Evolutionary conservation across 2,888 invertebrate species (phyloP).

Genomic region (Aspidiotus destructor): DNA sequence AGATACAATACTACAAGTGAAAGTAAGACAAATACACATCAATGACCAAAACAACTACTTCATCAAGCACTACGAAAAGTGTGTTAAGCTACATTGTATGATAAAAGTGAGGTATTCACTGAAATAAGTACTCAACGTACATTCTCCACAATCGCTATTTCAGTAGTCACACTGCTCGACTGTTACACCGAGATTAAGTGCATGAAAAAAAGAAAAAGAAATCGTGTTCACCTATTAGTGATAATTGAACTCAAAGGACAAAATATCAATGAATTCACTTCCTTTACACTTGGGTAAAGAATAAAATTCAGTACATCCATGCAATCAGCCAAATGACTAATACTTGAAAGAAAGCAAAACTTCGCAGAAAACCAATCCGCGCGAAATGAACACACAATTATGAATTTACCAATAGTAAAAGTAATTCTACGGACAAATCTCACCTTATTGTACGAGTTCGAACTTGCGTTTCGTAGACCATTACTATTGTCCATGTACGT

Average conservation of each 20-base stretch:
- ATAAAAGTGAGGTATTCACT: no score
- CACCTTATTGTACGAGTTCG: slow-evolving; percentile 36
- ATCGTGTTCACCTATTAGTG: not conserved
- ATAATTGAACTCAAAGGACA: not conserved
- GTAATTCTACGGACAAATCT: not conserved
- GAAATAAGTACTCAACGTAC: slow-evolving; percentile 14
- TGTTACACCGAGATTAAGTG: slow-evolving; percentile 27
- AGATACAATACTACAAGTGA: no score
- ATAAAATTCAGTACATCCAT: no score
- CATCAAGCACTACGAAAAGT: no score
- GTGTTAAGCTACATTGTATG: no score
- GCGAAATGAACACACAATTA: not conserved
- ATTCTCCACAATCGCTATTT: slow-evolving; percentile 33
- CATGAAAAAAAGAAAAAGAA: slow-evolving; percentile 24
- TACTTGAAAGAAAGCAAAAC: not conserved
- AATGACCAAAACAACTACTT: no score
- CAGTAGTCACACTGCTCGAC: slow-evolving; percentile 29
- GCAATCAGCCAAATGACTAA: no score
- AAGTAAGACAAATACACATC: no score
- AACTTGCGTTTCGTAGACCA: slow-evolving; percentile 53
- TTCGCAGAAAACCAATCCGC: not conserved
- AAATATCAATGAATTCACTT: not conserved
- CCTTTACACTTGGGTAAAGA: no score
- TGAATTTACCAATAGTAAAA: no score
- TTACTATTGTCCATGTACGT: slow-evolving; percentile 87